Evolutionary conservation across 2,797 vertebrate genomes (phyloP).

Genomic region (Halcyon badia): DNA sequence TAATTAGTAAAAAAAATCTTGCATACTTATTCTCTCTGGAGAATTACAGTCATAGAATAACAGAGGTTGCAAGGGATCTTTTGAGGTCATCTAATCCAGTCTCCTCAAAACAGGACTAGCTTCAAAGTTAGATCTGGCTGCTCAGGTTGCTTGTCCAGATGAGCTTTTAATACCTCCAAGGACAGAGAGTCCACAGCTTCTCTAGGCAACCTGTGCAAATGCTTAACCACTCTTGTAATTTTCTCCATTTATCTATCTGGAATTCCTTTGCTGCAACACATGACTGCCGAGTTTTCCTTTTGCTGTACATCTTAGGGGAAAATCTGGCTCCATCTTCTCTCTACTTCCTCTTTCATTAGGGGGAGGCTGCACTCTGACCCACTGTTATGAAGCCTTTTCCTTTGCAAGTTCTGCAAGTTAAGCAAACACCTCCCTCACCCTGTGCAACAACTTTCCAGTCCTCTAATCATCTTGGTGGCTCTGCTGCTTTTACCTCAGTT

Average conservation of each 20-base stretch:
- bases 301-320: background rate
- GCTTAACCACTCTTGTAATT: background rate
- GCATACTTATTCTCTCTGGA: background rate
- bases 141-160: background rate
- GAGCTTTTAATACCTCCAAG: conserved; percentile 8
- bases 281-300: background rate
- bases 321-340: background rate
- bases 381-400: background rate
- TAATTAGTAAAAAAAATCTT: conserved; percentile 14
- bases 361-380: background rate
- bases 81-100: background rate
- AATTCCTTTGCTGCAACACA: background rate
- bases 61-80: background rate
- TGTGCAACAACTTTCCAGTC: background rate
- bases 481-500: background rate
- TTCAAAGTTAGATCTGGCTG: background rate
- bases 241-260: background rate
- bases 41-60: background rate
- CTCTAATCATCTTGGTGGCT: background rate
- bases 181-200: background rate
- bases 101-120: background rate
- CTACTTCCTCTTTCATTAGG: background rate
- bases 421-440: background rate
- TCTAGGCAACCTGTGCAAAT: background rate
- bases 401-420: background rate